Evolutionary conservation across 2,113 vertebrate species (phyloP).

Genomic region (Tragelaphus strepsiceros): DNA sequence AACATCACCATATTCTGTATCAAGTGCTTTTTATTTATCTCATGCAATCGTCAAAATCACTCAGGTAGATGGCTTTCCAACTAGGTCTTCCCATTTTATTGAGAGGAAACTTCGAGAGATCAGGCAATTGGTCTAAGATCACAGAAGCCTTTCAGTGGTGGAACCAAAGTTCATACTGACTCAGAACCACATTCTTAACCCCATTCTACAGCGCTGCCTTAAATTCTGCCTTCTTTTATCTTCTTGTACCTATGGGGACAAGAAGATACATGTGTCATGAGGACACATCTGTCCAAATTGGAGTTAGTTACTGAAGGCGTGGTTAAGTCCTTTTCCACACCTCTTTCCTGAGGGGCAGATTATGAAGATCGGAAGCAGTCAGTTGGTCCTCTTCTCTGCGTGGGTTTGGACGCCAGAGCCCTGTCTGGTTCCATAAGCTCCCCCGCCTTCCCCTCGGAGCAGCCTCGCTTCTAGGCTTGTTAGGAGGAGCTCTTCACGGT

Average conservation of each 20-base stretch:
- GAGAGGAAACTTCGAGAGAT: background rate
- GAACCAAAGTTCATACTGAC: background rate
- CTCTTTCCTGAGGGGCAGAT: background rate
- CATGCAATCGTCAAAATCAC: background rate
- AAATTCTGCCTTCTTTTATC: background rate
- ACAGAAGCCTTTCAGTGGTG: background rate
- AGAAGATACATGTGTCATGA: background rate
- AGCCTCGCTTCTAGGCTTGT: background rate
- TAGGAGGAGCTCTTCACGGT: background rate
- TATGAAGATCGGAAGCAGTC: background rate
- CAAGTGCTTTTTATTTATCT: background rate
- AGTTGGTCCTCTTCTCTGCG: background rate
- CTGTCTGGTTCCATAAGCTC: background rate
- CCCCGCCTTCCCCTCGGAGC: background rate
- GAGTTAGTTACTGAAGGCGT: background rate
- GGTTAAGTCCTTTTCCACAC: background rate
- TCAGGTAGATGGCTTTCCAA: background rate
- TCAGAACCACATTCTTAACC: background rate
- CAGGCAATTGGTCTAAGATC: background rate
- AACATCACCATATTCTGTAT: background rate
- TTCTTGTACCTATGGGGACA: background rate
- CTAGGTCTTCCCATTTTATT: background rate
- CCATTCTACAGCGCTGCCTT: background rate
- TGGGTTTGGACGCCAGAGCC: fast-evolving
- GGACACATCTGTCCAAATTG: background rate